These are phyloP conservation scores for Ceratothoa steindachneri DNA, from an alignment of 2,888 invertebrate genomes.

Conservation along the genomic window DNA sequence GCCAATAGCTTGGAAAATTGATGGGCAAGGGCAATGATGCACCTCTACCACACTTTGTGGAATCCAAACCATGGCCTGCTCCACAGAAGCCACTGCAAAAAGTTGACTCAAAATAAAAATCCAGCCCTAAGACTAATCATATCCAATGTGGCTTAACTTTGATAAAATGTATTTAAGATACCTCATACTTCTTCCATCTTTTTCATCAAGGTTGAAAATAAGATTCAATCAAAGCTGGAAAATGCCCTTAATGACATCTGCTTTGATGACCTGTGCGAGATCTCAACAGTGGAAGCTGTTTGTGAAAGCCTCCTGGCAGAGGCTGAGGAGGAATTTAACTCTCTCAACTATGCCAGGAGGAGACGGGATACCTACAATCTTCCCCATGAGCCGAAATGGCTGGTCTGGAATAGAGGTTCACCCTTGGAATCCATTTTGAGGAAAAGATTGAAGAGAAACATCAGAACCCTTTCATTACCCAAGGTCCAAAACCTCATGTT, in stretches of 20 bases:
- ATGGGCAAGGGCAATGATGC: no score
- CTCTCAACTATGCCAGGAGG: conserved; percentile 39
- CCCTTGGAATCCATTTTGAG: background rate
- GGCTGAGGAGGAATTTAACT: conserved; percentile 49
- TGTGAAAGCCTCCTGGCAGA: conserved; percentile 48
- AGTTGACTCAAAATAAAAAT: no score
- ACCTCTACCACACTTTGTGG: no score
- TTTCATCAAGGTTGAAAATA: conserved; percentile 46
- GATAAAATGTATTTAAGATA: no score
- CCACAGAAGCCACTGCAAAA: no score
- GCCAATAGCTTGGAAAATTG: no score
- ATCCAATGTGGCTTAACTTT: no score
- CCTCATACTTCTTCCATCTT: no score
- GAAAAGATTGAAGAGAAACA: background rate
- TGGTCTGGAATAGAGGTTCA: conserved; percentile 28
- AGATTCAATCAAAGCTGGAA: conserved; percentile 45
- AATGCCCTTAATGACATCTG: conserved; percentile 47
- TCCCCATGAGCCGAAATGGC: conserved; percentile 21
- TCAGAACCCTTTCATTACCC: background rate
- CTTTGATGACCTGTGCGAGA: conserved; percentile 48
- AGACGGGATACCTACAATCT: conserved; percentile 25
- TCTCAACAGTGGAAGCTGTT: conserved; percentile 48
- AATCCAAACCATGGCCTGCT: no score
- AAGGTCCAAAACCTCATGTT: background rate
- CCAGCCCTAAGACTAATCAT: no score